Evolutionary conservation across 2,113 vertebrate genomes (phyloP).

Genomic region (Malaclemys terrapin): DNA sequence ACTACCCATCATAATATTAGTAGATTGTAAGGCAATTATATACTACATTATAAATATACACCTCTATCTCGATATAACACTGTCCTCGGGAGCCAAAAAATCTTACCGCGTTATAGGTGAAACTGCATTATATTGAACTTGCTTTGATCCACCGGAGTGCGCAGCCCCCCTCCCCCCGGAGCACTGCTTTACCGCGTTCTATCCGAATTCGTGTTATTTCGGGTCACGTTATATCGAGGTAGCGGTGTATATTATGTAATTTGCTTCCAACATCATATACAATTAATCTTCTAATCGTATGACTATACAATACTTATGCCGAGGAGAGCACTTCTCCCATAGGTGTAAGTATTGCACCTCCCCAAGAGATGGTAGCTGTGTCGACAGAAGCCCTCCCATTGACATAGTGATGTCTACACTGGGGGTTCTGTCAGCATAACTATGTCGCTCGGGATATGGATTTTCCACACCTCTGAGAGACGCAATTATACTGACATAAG

Average conservation of each 20-base stretch:
- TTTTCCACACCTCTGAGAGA: not conserved
- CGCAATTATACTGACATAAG: no score
- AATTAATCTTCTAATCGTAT: not conserved
- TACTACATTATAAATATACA: no score
- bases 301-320: not conserved
- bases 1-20: fast-evolving
- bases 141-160: no score
- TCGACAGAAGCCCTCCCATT: not conserved
- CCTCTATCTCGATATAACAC: no score
- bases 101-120: no score
- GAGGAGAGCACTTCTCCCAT: no score
- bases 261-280: fast-evolving
- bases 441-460: not conserved
- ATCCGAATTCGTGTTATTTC: no score
- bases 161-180: no score
- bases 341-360: not conserved
- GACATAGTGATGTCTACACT: not conserved
- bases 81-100: no score
- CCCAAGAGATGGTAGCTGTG: not conserved
- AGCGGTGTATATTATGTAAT: not conserved
- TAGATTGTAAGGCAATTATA: not conserved
- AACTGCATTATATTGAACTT: no score
- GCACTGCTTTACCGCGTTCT: no score
- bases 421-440: not conserved
- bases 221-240: no score